Evolutionary conservation across 2,113 vertebrate species (phyloP).

Genomic region (Cavia aperea): DNA sequence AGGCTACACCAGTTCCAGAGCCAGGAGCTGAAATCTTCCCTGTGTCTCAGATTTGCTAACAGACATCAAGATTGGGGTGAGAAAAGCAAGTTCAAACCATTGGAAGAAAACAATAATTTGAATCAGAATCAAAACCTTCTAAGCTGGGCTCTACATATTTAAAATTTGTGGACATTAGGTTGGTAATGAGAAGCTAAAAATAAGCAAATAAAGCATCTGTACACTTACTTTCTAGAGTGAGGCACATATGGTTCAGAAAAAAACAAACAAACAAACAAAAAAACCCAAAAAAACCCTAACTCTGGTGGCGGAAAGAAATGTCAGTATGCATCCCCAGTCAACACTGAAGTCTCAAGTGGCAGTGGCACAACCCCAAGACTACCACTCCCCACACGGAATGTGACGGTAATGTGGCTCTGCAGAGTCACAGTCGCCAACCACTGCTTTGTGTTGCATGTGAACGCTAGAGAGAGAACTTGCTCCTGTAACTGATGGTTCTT

Average conservation of each 20-base stretch:
- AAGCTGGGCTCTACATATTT: not conserved
- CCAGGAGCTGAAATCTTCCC: not conserved
- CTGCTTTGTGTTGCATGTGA: not conserved
- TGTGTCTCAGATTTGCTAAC: not conserved
- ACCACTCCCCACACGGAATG: not conserved
- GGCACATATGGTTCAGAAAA: not conserved
- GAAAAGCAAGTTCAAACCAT: not conserved
- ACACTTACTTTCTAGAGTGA: not conserved
- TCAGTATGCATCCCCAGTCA: not conserved
- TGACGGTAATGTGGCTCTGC: not conserved
- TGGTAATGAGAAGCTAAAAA: constrained; percentile 21
- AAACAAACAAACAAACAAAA: too few relatives aligned
- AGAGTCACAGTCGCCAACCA: not conserved
- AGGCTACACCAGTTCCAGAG: not conserved
- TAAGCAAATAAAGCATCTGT: not conserved
- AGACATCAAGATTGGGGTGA: not conserved
- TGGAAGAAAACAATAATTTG: not conserved
- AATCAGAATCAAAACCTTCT: not conserved
- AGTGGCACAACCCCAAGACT: not conserved
- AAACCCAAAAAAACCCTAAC: not conserved
- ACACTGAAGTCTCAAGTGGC: not conserved
- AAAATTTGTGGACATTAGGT: not conserved
- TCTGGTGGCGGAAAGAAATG: not conserved
- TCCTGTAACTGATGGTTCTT: not conserved
- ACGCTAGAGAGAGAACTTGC: not conserved